Base-by-base conservation (phyloP, 1,140 invertebrate genomes). In the Hestina assimilis region DNA sequence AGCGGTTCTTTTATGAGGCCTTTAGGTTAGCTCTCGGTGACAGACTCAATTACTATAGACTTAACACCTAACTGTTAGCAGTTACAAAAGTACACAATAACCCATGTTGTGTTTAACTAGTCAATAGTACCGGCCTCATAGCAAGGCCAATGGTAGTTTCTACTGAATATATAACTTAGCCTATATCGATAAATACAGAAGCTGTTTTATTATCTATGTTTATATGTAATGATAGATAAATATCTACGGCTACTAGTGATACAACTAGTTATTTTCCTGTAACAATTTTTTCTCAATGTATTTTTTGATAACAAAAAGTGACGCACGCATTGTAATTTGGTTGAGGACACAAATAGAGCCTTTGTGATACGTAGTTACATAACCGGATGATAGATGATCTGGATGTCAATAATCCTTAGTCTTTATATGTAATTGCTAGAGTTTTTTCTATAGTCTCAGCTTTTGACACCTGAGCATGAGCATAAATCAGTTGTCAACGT, bases 401-500 rank as follows among this genome's bases (percentile, higher is more conserved):
- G 54, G 41, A 61, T 60, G 64, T 70, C 65, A 76, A 65, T 66
- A 63, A 59, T 70, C 55, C 66, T 66, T 69, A 64, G 66, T 72
- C 63, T 72, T 61, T 66, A 63, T 68, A 56, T 79, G 62, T 78
- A 72, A 75, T 75, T 76, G 80, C 63, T 70, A 66, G 54, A 69
- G 41, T 73, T 79, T 79, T 78, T 83, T 74, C 43, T 66, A 45
- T 45, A 60, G 63, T 68, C 62, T 64, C 43, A 42, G 62, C 59
- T 77, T 72, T 79, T 85, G 80, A 83, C 82, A 85, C 79, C 77
- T 79, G 75, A 79, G 77, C 48, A 62, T 35, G 54, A 59, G 58
- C 58, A 87, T 87, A 83, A 83, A 87, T 87, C 83, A 81, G 75
- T 79, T 87, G 83, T 87, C 82, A 81, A 74, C 68, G 70, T 69